Percentiles rank a stretch among this genome's conserved stretches.
phyloP scores from a whole-genome alignment of 1,140 invertebrate genomes.

The Lepeophtheirus salmonis region DNA sequence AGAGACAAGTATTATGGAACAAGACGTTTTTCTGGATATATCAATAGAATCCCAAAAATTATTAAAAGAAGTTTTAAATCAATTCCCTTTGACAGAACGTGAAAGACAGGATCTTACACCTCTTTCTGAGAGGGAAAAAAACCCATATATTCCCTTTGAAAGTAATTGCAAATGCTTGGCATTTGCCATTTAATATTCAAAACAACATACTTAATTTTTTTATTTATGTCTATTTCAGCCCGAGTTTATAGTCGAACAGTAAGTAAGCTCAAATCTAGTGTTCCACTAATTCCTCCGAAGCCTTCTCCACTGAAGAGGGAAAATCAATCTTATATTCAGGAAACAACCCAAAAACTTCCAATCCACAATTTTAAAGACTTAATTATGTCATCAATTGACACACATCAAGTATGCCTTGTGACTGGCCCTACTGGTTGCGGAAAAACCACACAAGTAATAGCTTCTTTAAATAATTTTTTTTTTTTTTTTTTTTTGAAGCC shows the following conservation, averaged over 20 bases:
- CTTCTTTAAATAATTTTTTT: too few relatives aligned
- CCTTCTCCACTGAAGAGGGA: conserved; percentile 28
- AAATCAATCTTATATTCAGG: background rate
- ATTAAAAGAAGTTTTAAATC: conserved; percentile 37
- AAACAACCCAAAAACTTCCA: conserved; percentile 37
- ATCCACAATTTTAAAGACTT: conserved; percentile 33
- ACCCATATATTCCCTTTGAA: conserved; percentile 26
- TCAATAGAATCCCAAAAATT: conserved; percentile 41
- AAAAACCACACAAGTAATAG: conserved; percentile 73
- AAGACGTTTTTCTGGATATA: conserved; percentile 45
- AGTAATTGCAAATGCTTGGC: conserved; percentile 20
- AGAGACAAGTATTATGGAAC: conserved; percentile 45
- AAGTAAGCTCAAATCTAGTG: conserved; percentile 39
- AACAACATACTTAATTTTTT: background rate
- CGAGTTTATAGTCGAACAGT: conserved; percentile 33
- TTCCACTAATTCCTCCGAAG: conserved; percentile 39
- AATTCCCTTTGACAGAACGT: conserved; percentile 47
- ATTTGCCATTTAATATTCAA: background rate
- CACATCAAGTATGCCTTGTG: conserved; percentile 42
- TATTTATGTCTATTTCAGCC: conserved; percentile 25
- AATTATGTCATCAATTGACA: conserved; percentile 33
- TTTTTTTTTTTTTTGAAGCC: too few relatives aligned
- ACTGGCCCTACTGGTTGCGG: conserved; percentile 58
- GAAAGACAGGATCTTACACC: conserved; percentile 44
- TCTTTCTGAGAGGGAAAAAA: conserved; percentile 32